Base-by-base conservation (phyloP, 2,888 invertebrate species). In the Mellilla xanthometata region DNA sequence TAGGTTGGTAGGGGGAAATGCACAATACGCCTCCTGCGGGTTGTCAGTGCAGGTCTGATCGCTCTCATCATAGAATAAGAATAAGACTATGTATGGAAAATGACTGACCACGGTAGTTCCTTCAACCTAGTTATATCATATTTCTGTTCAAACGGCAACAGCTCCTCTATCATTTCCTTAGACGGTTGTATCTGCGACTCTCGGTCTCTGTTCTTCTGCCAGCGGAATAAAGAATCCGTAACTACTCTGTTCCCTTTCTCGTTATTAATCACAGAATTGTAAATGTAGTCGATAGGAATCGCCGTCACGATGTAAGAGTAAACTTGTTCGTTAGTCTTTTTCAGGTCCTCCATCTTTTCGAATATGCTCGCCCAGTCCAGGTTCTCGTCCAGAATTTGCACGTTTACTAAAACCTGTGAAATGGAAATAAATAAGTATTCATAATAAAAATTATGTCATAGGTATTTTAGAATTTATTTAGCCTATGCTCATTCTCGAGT, bases 31-130 rank as follows among this genome's bases (percentile, higher is more conserved):
- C n/a, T n/a, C n/a, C n/a, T n/a, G n/a, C n/a, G n/a, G n/a, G n/a
- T n/a, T n/a, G n/a, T n/a, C n/a, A n/a, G n/a, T n/a, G n/a, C n/a
- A n/a, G n/a, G n/a, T n/a, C n/a, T n/a, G n/a, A n/a, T n/a, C n/a
- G n/a, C n/a, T n/a, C n/a, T n/a, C n/a, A n/a, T n/a, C n/a, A n/a
- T n/a, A n/a, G n/a, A n/a, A n/a, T n/a, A n/a, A n/a, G n/a, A n/a
- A n/a, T n/a, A n/a, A n/a, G n/a, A 23, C n/a, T 10, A 22, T 12
- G 70, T 68, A 24, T 81, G 72, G 48, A 88, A 87, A 39, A 88
- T 81, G 2, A 84, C 87, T 1, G 87, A 84, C 87, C 87, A 88
- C 0, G 87, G 87, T 38, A 88, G 49, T 31, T 74, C 77, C 8
- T 61, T 77, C 11, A 87, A 54, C 27, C 61, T 72, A 0, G 70